Conservation (phyloP, 1,140 invertebrate genomes). For the Pararge aegeria region DNA sequence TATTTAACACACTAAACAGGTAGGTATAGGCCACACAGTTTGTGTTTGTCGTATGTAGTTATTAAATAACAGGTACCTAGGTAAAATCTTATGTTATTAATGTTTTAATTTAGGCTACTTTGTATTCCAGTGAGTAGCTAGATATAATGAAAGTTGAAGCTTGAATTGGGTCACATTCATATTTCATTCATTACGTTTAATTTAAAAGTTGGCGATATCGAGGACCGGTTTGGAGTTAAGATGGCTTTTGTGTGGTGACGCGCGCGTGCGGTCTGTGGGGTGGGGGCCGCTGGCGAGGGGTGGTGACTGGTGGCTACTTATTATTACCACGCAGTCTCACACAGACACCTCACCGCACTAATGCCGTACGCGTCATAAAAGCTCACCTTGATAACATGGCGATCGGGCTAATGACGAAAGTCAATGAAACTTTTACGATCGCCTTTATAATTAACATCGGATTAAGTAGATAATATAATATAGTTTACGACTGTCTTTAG, state of each 20-base stretch:
- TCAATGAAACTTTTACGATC: constrained; percentile 3
- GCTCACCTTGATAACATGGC: constrained; percentile 11
- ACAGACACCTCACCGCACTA: constrained; percentile 45
- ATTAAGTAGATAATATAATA: not conserved
- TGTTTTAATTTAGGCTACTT: no score
- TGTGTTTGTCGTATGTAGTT: no score
- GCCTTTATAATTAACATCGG: not conserved
- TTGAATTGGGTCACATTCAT: constrained; percentile 37
- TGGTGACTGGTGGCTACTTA: constrained; percentile 53
- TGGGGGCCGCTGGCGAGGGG: constrained; percentile 38
- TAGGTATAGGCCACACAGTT: no score
- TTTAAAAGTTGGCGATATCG: constrained; percentile 42
- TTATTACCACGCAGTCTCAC: constrained; percentile 58
- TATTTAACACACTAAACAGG: no score
- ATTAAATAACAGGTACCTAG: no score
- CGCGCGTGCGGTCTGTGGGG: constrained; percentile 46
- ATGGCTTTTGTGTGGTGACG: constrained; percentile 48
- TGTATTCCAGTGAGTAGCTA: no score
- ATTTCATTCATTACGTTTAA: constrained; percentile 43
- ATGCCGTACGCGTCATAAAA: constrained; percentile 9
- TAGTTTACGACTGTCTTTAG: not conserved
- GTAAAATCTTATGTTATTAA: no score
- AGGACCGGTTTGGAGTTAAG: constrained; percentile 50
- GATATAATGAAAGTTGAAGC: not conserved
- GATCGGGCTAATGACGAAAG: constrained; percentile 14